phyloP scores from a whole-genome alignment of 2,888 invertebrate species.

The Temnothorax ravouxi region DNA sequence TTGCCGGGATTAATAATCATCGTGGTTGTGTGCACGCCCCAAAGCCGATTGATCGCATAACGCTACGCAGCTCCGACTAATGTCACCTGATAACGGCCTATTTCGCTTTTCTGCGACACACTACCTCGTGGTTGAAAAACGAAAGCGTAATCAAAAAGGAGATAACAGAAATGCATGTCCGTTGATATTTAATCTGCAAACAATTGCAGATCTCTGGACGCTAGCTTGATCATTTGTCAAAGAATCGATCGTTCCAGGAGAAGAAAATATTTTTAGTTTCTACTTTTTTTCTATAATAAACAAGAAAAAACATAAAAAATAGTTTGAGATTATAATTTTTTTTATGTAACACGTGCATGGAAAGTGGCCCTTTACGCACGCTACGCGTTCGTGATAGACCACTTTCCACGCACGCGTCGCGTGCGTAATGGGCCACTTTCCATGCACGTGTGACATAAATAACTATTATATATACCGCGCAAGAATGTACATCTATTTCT shows the following conservation, averaged over 20 bases:
- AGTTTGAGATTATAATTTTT: not conserved
- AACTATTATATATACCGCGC: too few relatives aligned
- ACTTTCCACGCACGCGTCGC: too few relatives aligned
- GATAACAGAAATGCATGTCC: not conserved
- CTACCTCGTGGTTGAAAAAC: not conserved
- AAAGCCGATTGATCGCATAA: slow-evolving; percentile 63
- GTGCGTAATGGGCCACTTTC: too few relatives aligned
- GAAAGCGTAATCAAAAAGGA: slow-evolving; percentile 7
- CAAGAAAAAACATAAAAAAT: not conserved
- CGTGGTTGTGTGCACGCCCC: slow-evolving; percentile 58
- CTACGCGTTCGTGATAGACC: too few relatives aligned
- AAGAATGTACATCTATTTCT: not conserved
- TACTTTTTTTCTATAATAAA: not conserved
- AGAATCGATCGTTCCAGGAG: not conserved
- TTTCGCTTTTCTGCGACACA: slow-evolving; percentile 3
- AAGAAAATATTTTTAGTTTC: not conserved
- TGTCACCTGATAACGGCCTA: slow-evolving; percentile 27
- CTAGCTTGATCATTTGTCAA: not conserved
- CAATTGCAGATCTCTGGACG: not conserved
- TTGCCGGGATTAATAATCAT: slow-evolving; percentile 66
- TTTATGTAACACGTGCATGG: too few relatives aligned
- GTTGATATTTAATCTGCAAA: not conserved
- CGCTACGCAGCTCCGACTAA: slow-evolving; percentile 38
- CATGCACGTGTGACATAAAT: too few relatives aligned
- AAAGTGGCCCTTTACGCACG: too few relatives aligned